Percentiles rank a stretch among this genome's conserved stretches.
Evolutionary conservation across 1,140 invertebrate genomes (phyloP).

Genomic region (Drosophila sproati): DNA sequence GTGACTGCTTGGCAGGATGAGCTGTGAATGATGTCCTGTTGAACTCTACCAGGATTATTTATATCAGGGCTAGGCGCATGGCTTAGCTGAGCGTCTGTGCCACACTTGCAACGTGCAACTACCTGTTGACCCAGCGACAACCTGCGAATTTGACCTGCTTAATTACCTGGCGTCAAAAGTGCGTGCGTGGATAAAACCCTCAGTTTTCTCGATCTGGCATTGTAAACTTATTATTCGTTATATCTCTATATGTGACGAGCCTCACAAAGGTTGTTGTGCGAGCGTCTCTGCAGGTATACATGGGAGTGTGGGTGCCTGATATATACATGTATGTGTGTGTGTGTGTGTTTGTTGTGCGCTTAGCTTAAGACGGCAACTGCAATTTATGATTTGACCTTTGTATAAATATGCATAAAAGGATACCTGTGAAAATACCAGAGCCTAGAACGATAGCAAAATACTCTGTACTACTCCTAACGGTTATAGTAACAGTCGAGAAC

Average conservation of each 20-base stretch:
- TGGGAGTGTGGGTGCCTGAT: neutral
- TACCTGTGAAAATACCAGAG: neutral
- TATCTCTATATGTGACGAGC: conserved; percentile 39
- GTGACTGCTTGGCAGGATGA: conserved; percentile 61
- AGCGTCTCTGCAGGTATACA: no score
- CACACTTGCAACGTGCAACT: neutral
- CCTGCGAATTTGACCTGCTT: conserved; percentile 55
- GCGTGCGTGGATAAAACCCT: conserved; percentile 41
- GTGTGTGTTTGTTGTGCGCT: conserved; percentile 1
- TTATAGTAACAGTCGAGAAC: no score
- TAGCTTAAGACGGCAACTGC: conserved; percentile 13
- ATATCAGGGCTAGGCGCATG: conserved; percentile 50
- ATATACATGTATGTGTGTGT: neutral
- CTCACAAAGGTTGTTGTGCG: conserved; percentile 2
- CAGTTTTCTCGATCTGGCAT: neutral
- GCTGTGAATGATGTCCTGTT: conserved; percentile 74
- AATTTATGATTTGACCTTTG: conserved; percentile 63
- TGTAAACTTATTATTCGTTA: conserved; percentile 27
- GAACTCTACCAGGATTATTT: conserved; percentile 71
- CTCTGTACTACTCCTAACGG: neutral
- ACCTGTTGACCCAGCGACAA: conserved; percentile 38
- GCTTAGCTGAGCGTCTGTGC: conserved; percentile 38
- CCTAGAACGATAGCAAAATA: neutral
- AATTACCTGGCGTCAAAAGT: conserved; percentile 63
- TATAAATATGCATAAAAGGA: conserved; percentile 8